Conservation (phyloP, 2,888 invertebrate genomes). For the Rutpela maculata region DNA sequence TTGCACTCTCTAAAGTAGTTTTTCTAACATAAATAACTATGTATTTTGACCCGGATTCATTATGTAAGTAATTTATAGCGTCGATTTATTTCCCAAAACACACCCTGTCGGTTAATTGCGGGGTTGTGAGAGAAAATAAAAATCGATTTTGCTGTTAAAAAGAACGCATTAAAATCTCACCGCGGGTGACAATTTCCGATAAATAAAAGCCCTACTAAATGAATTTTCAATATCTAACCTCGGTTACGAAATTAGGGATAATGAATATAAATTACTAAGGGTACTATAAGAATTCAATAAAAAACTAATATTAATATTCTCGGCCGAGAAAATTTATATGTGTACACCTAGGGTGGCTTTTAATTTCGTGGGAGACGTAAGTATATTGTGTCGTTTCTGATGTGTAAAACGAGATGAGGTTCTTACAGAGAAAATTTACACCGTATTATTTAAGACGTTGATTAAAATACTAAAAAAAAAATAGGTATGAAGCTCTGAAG, state of each 20-base stretch:
- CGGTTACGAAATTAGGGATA: slow-evolving; percentile 66
- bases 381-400: neutral
- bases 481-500: too few relatives aligned
- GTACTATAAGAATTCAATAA: slow-evolving; percentile 42
- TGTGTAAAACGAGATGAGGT: neutral
- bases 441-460: too few relatives aligned
- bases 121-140: slow-evolving; percentile 47
- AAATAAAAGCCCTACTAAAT: slow-evolving; percentile 51
- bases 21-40: neutral
- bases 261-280: slow-evolving; percentile 68
- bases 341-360: slow-evolving; percentile 29
- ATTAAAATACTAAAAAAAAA: too few relatives aligned
- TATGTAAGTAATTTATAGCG: slow-evolving; percentile 5
- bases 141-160: slow-evolving; percentile 52
- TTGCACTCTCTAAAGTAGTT: neutral
- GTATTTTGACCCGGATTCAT: neutral
- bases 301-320: slow-evolving; percentile 39
- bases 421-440: neutral
- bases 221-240: slow-evolving; percentile 60
- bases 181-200: slow-evolving; percentile 54
- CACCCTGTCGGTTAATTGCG: slow-evolving; percentile 17
- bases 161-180: slow-evolving; percentile 53
- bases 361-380: neutral
- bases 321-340: slow-evolving; percentile 26
- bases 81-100: slow-evolving; percentile 4